Percentiles rank a stretch among this genome's conserved stretches.
Conservation (phyloP, 2,797 vertebrate genomes). For the Notoglanidium macrostoma region DNA sequence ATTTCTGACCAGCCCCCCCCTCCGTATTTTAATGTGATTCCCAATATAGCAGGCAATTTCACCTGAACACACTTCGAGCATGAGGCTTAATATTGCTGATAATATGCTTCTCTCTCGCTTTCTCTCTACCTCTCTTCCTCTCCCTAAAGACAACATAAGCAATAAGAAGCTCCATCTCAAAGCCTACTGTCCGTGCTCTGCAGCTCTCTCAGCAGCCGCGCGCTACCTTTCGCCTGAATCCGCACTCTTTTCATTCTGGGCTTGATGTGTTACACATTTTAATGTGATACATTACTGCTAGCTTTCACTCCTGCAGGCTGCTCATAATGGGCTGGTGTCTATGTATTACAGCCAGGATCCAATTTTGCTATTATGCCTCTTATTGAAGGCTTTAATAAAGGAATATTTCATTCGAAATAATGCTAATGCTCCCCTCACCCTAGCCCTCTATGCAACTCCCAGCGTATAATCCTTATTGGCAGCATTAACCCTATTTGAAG, state of each 20-base stretch:
- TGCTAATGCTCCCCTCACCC: neutral
- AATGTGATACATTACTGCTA: slow-evolving; percentile 24
- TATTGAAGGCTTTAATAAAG: slow-evolving; percentile 5
- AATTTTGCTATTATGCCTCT: neutral
- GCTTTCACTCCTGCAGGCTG: slow-evolving; percentile 6
- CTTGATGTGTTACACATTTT: slow-evolving; percentile 34
- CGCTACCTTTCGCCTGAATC: neutral
- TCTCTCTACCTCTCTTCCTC: neutral
- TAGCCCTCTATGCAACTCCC: neutral
- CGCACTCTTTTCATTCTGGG: neutral
- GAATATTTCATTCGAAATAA: neutral
- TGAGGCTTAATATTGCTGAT: slow-evolving; percentile 45
- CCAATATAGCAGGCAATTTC: slow-evolving; percentile 55
- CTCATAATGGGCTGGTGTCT: neutral
- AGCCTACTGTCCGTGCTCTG: slow-evolving; percentile 19
- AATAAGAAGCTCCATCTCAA: slow-evolving; percentile 34
- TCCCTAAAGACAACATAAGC: slow-evolving; percentile 30
- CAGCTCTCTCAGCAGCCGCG: slow-evolving; percentile 23
- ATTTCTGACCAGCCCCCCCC: slow-evolving; percentile 43
- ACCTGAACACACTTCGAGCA: slow-evolving; percentile 42
- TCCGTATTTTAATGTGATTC: slow-evolving; percentile 52
- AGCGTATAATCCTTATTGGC: neutral
- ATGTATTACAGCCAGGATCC: slow-evolving; percentile 3
- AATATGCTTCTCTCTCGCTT: slow-evolving; percentile 36
- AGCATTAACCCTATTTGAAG: neutral